Conservation (phyloP, 37 sponge, comb jelly and placozoan species). For the Theonella swinhoei region DNA sequence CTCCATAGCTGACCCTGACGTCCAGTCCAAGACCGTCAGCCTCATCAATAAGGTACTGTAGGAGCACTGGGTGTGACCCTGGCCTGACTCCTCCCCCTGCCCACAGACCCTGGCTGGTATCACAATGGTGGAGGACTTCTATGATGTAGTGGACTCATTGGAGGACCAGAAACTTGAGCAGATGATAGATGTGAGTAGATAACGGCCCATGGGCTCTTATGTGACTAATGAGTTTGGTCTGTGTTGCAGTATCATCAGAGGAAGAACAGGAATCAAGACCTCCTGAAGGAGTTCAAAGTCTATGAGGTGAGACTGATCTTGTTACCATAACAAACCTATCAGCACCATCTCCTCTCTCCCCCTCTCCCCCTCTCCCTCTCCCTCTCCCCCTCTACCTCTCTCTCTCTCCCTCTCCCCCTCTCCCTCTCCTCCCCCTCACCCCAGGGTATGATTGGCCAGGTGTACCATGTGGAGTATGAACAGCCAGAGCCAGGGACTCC, state of each 20-base stretch:
- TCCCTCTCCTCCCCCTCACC: neutral
- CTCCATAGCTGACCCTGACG: slow-evolving; percentile 59
- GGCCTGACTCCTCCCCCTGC: neutral
- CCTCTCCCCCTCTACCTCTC: neutral
- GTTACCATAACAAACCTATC: neutral
- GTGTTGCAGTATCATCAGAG: slow-evolving; percentile 58
- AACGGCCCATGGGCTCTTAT: neutral
- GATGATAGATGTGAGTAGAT: slow-evolving; percentile 69
- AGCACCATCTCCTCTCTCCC: neutral
- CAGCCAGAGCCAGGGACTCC: neutral
- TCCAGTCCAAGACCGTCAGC: slow-evolving; percentile 73
- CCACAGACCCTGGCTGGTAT: slow-evolving; percentile 80
- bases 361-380: neutral
- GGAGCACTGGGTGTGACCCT: neutral
- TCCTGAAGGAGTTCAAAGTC: slow-evolving; percentile 63
- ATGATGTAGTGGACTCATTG: slow-evolving; percentile 86
- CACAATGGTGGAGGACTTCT: slow-evolving; percentile 78
- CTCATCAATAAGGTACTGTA: slow-evolving; percentile 76
- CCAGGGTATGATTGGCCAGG: slow-evolving; percentile 62
- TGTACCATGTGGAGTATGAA: slow-evolving; percentile 64
- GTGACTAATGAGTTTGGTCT: neutral
- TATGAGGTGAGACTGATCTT: slow-evolving; percentile 64
- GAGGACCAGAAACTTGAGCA: slow-evolving; percentile 86
- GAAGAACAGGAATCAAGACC: slow-evolving; percentile 58
- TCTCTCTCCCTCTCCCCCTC: neutral